phyloP scores from a whole-genome alignment of 2,888 invertebrate species.

The Orthosia gothica region DNA sequence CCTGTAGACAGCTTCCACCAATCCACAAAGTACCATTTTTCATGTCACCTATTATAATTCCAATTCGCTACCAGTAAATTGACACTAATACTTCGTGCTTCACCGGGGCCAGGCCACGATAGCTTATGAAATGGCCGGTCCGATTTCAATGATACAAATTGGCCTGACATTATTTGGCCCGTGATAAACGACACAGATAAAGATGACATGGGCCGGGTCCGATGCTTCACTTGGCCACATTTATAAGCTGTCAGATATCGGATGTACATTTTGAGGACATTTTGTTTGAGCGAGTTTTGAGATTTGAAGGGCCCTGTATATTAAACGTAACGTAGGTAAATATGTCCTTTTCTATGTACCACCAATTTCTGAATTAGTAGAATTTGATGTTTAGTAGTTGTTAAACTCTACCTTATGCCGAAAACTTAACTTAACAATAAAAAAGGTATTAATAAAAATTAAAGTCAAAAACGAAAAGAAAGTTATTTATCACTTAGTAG shows the following conservation, averaged over 20 bases:
- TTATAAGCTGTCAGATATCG: conserved; percentile 61
- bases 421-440: no score
- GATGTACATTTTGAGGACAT: conserved; percentile 25
- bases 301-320: background rate
- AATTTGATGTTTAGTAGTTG: no score
- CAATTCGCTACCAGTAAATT: background rate
- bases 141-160: conserved; percentile 61
- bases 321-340: no score
- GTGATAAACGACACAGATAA: conserved; percentile 62
- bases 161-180: conserved; percentile 57
- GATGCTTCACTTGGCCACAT: conserved; percentile 36
- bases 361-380: no score
- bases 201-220: conserved; percentile 52
- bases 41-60: background rate
- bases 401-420: no score
- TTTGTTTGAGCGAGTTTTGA: conserved; percentile 21
- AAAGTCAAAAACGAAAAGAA: no score
- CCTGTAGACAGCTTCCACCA: no score
- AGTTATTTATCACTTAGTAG: no score
- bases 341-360: no score
- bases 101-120: background rate
- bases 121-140: conserved; percentile 34
- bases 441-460: no score
- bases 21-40: background rate
- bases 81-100: background rate